These are phyloP conservation scores for Corticium candelabrum DNA, from an alignment of 37 sponge, comb jelly and placozoan species.

Conservation along the genomic window DNA sequence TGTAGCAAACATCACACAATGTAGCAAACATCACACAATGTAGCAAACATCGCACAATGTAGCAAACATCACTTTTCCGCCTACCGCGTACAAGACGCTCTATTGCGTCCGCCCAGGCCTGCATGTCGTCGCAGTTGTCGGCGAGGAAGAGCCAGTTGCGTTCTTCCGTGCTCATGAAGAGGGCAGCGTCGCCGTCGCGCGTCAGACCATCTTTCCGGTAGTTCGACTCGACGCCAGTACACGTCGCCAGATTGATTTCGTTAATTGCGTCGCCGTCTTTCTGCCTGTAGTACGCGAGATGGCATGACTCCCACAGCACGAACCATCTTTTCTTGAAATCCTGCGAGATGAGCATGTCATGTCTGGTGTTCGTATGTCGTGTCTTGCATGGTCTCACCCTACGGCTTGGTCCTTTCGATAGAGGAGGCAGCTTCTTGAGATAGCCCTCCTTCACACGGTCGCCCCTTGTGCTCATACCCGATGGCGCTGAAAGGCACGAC, in stretches of 20 bases:
- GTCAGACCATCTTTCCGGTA: neutral
- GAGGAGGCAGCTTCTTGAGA: neutral
- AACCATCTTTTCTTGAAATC: neutral
- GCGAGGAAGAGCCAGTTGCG: neutral
- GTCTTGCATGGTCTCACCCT: neutral
- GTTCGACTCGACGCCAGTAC: neutral
- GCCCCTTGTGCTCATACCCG: no score
- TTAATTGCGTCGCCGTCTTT: neutral
- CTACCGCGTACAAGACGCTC: neutral
- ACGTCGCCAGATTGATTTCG: neutral
- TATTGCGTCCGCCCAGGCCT: neutral
- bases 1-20: no score
- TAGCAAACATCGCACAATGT: no score
- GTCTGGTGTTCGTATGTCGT: neutral
- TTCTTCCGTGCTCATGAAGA: neutral
- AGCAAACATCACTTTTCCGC: no score
- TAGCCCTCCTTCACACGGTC: neutral
- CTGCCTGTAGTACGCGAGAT: neutral
- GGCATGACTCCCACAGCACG: slow-evolving; percentile 1
- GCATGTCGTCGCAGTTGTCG: neutral
- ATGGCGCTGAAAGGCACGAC: slow-evolving; percentile 1
- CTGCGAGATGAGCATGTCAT: neutral
- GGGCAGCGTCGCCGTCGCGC: neutral
- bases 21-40: no score
- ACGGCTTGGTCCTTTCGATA: neutral